These are phyloP conservation scores for Megaleporinus macrocephalus DNA, from an alignment of 2,113 vertebrate species.

Conservation along the genomic window DNA sequence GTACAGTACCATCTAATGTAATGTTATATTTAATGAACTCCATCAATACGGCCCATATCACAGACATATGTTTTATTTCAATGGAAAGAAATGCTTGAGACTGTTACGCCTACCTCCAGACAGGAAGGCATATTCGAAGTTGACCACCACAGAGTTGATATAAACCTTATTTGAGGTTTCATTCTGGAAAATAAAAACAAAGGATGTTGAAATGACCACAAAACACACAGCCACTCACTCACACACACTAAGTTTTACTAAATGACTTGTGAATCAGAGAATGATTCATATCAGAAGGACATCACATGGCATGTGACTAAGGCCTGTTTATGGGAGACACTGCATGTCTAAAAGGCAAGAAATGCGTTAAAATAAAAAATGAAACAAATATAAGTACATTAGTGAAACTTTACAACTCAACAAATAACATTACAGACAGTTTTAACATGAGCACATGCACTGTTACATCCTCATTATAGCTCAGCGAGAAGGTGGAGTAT, in stretches of 20 bases:
- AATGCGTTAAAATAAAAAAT: too few species aligned
- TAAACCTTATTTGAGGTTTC: conserved; percentile 39
- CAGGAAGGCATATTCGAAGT: conserved; percentile 58
- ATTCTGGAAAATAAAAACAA: conserved; percentile 60
- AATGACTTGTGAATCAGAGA: background rate
- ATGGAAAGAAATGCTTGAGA: background rate
- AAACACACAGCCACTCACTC: background rate
- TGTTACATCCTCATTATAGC: background rate
- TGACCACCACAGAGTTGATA: conserved; percentile 54
- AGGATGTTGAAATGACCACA: background rate
- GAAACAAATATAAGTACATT: background rate
- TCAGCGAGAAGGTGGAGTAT: background rate
- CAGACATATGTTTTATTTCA: too few species aligned
- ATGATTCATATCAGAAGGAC: conserved; percentile 24
- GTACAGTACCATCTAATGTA: too few species aligned
- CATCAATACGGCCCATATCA: too few species aligned
- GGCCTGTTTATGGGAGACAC: background rate
- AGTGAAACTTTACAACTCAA: background rate
- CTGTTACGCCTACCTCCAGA: conserved; percentile 54
- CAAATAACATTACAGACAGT: background rate
- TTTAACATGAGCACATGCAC: background rate
- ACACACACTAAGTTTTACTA: background rate
- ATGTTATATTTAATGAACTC: too few species aligned
- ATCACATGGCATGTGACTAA: conserved; percentile 19
- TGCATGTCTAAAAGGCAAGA: too few species aligned